These are phyloP conservation scores for Meteorus cinctellus DNA, from an alignment of 2,888 invertebrate genomes.

Conservation along the genomic window DNA sequence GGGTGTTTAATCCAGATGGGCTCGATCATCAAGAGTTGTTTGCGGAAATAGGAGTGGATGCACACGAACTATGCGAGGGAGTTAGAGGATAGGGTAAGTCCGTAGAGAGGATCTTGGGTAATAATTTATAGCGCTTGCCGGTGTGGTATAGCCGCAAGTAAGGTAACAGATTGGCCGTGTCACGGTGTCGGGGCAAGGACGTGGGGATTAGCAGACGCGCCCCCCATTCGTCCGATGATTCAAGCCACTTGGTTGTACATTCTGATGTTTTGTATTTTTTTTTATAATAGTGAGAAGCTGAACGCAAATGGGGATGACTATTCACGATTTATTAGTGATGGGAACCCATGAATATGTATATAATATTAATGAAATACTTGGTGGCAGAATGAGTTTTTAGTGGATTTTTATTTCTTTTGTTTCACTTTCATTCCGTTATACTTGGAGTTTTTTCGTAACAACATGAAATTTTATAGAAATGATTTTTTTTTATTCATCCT, in stretches of 20 bases:
- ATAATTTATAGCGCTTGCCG: constrained; percentile 55
- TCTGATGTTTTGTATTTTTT: constrained; percentile 16
- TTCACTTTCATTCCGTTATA: background rate
- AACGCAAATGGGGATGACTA: too few species aligned
- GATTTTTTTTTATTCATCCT: constrained; percentile 27
- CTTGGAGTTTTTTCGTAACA: background rate
- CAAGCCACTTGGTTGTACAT: constrained; percentile 50
- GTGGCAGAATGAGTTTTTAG: background rate
- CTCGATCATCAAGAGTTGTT: constrained; percentile 18
- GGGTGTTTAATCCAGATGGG: constrained; percentile 37
- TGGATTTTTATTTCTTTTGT: too few species aligned
- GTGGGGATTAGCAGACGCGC: constrained; percentile 53
- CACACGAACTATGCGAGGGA: background rate
- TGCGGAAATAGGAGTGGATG: constrained; percentile 6
- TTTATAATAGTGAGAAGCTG: too few species aligned
- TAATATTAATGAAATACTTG: background rate
- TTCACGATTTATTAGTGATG: too few species aligned
- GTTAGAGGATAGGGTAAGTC: constrained; percentile 24
- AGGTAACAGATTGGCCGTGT: constrained; percentile 56
- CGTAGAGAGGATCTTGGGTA: constrained; percentile 38
- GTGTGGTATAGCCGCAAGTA: constrained; percentile 51
- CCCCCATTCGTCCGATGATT: constrained; percentile 50
- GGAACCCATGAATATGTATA: too few species aligned
- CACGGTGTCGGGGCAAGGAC: constrained; percentile 53
- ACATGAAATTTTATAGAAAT: constrained; percentile 17